Base-by-base conservation (phyloP, 2,888 invertebrate genomes). In the Phytoseiulus persimilis region DNA sequence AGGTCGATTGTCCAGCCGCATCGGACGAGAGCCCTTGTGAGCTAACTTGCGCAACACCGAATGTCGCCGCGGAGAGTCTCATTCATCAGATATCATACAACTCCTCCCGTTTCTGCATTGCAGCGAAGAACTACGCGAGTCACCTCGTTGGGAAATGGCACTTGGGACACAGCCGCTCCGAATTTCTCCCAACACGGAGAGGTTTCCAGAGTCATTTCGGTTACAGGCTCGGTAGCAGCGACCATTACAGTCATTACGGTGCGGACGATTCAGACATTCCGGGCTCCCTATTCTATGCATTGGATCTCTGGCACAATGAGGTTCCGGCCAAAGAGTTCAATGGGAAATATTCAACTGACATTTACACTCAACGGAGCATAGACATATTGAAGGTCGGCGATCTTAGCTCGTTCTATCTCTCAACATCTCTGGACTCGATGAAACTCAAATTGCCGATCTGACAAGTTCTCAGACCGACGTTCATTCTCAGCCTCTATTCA, bases 201-300 rank as follows among this genome's bases (percentile, higher is more conserved):
- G 97, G 96, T 32, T 96, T 96, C 92, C 94, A 95, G 92, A 94
- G 95, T 91, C 95, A 96, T 93, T 93, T 95, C 95, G 97, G 97
- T 0, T 96, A 95, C 92, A 96, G 96, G 95, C 95, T 95, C 0
- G 97, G 97, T 0, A 96, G 95, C 92, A 96, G 96, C 32, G 97
- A 98, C 92, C 96, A 97, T 93, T 96, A 94, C 92, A 97, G 97
- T 92, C 97, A 98, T 92, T 65, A 65, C 18, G 96, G 95, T 0
- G 92, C 92, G 32, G 89, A 90, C 89, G 91, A 91, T 89, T 33
- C 87, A 32, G 90, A 90, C 90, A 90, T 83, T 33, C 31, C 28
- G 32, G 46, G 89, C 31, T 65, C 65, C 2, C 65, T 65, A 14
- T 65, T 65, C 18, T 94, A 94, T 92, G 95, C 95, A 0, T 93